phyloP scores from a whole-genome alignment of 2,797 vertebrate genomes.

The Bradypodion pumilum region DNA sequence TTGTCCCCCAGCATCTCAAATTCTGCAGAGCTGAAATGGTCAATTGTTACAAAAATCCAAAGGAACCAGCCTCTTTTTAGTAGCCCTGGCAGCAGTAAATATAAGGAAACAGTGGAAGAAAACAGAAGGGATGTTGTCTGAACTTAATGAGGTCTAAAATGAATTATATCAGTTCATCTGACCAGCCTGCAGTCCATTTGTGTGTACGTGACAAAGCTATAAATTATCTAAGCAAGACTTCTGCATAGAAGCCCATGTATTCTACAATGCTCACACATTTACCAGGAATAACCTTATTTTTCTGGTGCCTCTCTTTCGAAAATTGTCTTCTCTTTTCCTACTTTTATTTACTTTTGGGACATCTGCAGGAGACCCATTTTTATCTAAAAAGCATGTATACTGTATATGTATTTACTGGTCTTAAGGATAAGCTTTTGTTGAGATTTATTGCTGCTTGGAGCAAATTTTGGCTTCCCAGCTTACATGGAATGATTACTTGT shows the following conservation, averaged over 20 bases:
- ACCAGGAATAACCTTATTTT: background rate
- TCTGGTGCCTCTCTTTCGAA: background rate
- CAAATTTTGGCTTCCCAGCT: background rate
- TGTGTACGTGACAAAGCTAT: background rate
- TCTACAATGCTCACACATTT: background rate
- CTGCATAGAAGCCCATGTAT: background rate
- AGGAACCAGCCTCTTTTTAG: background rate
- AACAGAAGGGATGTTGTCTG: background rate
- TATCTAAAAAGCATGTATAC: background rate
- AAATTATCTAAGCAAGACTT: background rate
- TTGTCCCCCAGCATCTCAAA: background rate
- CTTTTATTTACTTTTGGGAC: background rate
- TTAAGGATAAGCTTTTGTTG: background rate
- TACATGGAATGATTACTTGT: background rate
- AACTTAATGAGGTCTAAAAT: background rate
- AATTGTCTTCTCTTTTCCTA: background rate
- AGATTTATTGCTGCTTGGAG: background rate
- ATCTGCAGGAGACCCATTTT: background rate
- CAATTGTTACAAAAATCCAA: background rate
- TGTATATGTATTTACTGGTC: background rate
- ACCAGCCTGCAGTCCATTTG: background rate
- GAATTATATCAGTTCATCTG: background rate
- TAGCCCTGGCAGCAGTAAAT: background rate
- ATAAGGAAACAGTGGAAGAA: constrained; percentile 2
- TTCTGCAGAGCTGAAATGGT: background rate